Conservation (phyloP, 2,888 invertebrate species). For the Druceiella hillmani region DNA sequence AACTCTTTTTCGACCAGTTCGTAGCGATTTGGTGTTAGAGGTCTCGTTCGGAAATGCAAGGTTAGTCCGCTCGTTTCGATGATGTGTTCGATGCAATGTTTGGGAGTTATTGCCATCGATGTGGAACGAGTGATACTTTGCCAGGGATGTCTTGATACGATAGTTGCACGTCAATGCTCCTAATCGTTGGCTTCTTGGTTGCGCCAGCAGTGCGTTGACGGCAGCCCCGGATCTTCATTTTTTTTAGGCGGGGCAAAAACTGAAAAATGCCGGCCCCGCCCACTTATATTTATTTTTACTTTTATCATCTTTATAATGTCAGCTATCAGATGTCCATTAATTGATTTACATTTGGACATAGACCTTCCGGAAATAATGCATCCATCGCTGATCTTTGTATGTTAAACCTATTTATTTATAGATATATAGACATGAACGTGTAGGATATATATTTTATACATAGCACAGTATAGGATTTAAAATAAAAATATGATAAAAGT, state of each 20-base stretch:
- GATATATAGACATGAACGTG: constrained; percentile 6
- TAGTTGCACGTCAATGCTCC: no score
- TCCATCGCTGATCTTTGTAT: constrained; percentile 7
- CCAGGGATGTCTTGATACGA: no score
- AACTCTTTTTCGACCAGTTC: no score
- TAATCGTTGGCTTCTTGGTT: no score
- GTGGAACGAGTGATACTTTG: no score
- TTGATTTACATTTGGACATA: constrained; percentile 4
- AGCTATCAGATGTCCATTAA: constrained; percentile 3
- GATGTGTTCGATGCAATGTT: no score
- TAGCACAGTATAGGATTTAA: constrained; percentile 8
- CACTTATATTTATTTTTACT: not conserved
- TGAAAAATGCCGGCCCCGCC: constrained; percentile 11
- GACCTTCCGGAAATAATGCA: constrained; percentile 7
- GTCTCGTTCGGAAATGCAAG: no score
- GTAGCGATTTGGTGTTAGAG: no score
- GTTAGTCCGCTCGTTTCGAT: no score
- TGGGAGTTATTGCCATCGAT: no score
- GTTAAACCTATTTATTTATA: constrained; percentile 6
- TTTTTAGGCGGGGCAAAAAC: constrained; percentile 9
- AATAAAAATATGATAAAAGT: no score
- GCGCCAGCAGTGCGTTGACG: no score
- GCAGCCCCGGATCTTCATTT: constrained; percentile 5
- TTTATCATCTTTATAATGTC: not conserved
- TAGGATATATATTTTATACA: constrained; percentile 8